Base-by-base conservation (phyloP, 2,113 vertebrate genomes). In the Gallinago media region DNA sequence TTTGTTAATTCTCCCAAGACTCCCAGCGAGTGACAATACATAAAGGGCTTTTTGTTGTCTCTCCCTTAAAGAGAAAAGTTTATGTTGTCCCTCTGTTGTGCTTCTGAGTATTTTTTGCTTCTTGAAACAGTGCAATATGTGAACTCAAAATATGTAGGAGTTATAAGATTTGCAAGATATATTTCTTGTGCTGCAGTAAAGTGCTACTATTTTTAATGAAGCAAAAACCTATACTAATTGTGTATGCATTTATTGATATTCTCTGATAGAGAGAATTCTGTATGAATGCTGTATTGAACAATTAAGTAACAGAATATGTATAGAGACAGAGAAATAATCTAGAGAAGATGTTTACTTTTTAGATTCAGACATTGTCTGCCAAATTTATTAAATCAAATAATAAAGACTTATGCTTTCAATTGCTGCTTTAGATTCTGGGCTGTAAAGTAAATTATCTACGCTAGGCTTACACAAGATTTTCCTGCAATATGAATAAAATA, bases 101-200 rank as follows among this genome's bases (percentile, higher is more conserved):
- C 27, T 85, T 74, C 68, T 93, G 46, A 71, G 8, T 74, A 40
- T 52, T 65, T 92, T 80, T 77, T 0, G 0, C 52, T 88, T 21
- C 49, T 91, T 89, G 47, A 91, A 89, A 91, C 17, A 59, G 18
- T 79, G 40, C 22, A 76, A 85, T 74, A 75, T 50, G 22, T 62
- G 83, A 93, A 68, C 42, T 56, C 38, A 95, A 88, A 87, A 66
- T 77, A 85, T 38, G n/a, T 79, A 94, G 29, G 46, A 89, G 38
- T 79, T 87, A 62, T 2, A 89, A 38, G 38, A 70, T 76, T 87
- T 95, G 25, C 47, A 94, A 80, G 58, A 89, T 11, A 21, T 67
- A 15, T 74, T 66, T 84, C 42, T 92, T 46, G 36, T 71, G 49
- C 25, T 92, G 27, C 36, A 71, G 20, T 84, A 85, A 61, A 73